Conservation (phyloP, 2,113 vertebrate genomes). For the Dromaius novaehollandiae region DNA sequence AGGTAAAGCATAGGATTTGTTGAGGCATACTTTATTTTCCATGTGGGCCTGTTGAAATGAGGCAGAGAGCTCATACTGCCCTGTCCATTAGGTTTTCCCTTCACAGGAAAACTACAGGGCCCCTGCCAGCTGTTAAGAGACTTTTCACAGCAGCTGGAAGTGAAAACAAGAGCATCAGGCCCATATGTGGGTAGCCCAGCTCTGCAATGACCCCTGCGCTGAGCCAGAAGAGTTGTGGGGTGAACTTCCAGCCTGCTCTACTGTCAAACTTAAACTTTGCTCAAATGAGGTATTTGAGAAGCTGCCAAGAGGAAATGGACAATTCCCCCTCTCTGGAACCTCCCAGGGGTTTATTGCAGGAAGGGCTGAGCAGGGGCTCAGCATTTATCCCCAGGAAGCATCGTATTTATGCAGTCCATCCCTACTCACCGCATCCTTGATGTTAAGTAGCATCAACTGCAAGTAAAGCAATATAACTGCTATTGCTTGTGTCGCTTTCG, state of each 20-base stretch:
- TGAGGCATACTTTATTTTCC: not conserved
- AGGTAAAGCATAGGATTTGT: not conserved
- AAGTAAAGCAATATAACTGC: not conserved
- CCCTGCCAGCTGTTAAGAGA: not conserved
- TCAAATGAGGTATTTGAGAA: not conserved
- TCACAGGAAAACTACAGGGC: not conserved
- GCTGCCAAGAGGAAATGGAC: not conserved
- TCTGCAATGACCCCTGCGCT: not conserved
- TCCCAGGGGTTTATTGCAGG: slow-evolving; percentile 3
- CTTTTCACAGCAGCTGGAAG: not conserved
- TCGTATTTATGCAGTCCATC: not conserved
- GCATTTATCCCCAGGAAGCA: slow-evolving; percentile 19
- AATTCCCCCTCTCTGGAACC: not conserved
- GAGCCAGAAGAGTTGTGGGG: not conserved
- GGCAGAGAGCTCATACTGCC: not conserved
- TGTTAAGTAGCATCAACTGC: not conserved
- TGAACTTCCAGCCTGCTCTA: not conserved
- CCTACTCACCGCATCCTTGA: not conserved
- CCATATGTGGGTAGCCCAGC: fast-evolving
- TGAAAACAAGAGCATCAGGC: not conserved
- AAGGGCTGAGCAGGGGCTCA: not conserved
- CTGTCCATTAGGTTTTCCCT: not conserved
- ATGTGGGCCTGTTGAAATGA: not conserved
- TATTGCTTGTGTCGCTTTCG: not conserved
- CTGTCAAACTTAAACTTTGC: not conserved